Base-by-base conservation (phyloP, 64 coral and sea anemone genomes). In the Pocillopora damicornis region DNA sequence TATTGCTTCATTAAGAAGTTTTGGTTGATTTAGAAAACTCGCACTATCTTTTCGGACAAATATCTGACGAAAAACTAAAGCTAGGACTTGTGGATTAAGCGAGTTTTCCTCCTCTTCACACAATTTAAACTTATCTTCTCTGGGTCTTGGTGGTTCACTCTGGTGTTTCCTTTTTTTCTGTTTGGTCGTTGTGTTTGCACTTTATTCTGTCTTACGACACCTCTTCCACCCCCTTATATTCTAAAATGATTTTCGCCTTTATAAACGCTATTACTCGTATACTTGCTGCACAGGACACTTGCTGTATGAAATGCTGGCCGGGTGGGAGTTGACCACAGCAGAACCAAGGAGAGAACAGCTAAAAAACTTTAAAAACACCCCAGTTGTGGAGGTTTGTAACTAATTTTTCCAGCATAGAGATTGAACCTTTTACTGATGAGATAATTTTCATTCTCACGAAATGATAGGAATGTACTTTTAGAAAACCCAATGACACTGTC, bases 301-400 rank as follows among this genome's bases (percentile, higher is more conserved):
- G 36, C 16, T 92, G 20, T 87, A 79, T 80, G 90, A 92, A 61
- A 92, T 92, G 90, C 37, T 86, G 26, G 83, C 90, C 61, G 90
- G 90, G 25, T 67, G 58, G 76, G 90, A 92, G 51, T 77, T 92
- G 37, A 92, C 84, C 22, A 87, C 90, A 68, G 74, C 83, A 9
- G 63, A 92, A 79, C 89, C 90, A 87, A 76, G 60, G 13, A 68
- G 60, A 73, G 83, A 92, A 67, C 61, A 92, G 18, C 58, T 92
- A 35, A 51, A 22, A 20, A 87, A 79, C 18, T 87, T 84, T 74
- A 69, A 8, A 74, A 87, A 76, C 75, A 56, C 59, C 37, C 83
- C 84, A 79, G 83, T 87, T 34, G 75, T 59, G 18, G 90, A 92
- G 83, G 90, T 92, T 30, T 85, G 81, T 23, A 60, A 22, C 58